These are phyloP conservation scores for Phocides pigmalion DNA, from an alignment of 1,140 invertebrate species.

Conservation along the genomic window DNA sequence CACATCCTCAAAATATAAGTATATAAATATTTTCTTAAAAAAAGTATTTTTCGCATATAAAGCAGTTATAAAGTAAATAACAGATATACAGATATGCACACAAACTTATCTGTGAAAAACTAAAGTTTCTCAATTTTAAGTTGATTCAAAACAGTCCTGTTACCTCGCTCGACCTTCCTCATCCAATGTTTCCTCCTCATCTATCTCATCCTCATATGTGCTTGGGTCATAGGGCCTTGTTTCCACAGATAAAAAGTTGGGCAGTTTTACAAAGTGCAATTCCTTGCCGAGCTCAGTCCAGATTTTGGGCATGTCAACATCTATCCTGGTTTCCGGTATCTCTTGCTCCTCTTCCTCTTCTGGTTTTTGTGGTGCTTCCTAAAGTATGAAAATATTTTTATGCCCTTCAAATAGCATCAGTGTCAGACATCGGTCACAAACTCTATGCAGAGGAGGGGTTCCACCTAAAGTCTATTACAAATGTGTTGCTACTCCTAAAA, in stretches of 20 bases:
- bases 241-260: conserved; percentile 96
- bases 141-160: conserved; percentile 1
- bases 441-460: too few species aligned
- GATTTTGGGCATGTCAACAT: conserved; percentile 98
- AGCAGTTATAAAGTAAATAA: too few species aligned
- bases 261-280: conserved; percentile 97
- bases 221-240: conserved; percentile 97
- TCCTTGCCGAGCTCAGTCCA: conserved; percentile 95
- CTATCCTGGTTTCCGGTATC: conserved; percentile 96
- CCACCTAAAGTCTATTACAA: too few species aligned
- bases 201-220: conserved; percentile 99
- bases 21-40: too few species aligned
- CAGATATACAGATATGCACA: too few species aligned
- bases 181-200: conserved; percentile 98
- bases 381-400: conserved; percentile 21
- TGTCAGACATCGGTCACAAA: too few species aligned
- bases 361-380: conserved; percentile 80
- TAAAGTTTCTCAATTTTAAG: too few species aligned
- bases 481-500: too few species aligned
- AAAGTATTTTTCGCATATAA: too few species aligned
- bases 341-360: conserved; percentile 91
- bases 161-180: conserved; percentile 97
- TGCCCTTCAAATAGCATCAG: too few species aligned
- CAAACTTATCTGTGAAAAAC: too few species aligned
- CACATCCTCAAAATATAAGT: too few species aligned